Evolutionary conservation across 2,113 vertebrate species (phyloP), one percentile per base, ranked within the genome.

Genomic region (Ammodramus savannarum): DNA sequence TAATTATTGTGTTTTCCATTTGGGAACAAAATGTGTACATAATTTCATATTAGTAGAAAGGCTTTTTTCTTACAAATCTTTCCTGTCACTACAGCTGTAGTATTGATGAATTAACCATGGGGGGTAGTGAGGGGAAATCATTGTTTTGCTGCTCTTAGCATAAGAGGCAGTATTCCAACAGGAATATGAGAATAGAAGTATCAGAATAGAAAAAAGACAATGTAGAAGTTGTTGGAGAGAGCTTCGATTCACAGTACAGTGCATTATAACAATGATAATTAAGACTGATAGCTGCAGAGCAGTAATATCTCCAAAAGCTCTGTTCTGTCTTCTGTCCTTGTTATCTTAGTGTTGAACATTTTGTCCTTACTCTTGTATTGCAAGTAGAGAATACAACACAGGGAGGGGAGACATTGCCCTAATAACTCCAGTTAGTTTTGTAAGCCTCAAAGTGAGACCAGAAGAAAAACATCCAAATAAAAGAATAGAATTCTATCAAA

Each of bases 1-100:
- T 77, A 90, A 87, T 93, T 94, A 48, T 43, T 71, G 52, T 85
- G 38, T 39, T 94, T 90, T 89, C 55, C 29, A 62, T 84, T 87
- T 95, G 79, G 61, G 41, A 90, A 93, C 36, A 57, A 83, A 76
- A 62, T 52, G 14, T 57, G 62, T 90, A 92, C 80, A 85, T 72
- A 32, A 84, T 81, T 91, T 95, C 1, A 0, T 80, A 61, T 63
- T 80, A 58, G 22, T 39, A 38, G 43, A 85, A 91, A 31, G 62
- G 14, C 32, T 89, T 81, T 73, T 41, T 43, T 41, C 22, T 77
- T 72, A 69, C 83, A 94, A 88, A 87, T 51, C 20, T 82, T 92
- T 82, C 41, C 65, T 85, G 13, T 75, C 46, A 36, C 26, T 84
- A 31, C 20, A 85, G 34, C 27, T 86, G 16, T n/a, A 49, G 21